A percentile compares a stretch with the other conserved stretches of the same genome.
Conservation (phyloP, 2,888 invertebrate species). For the Hoplodrina ambigua region DNA sequence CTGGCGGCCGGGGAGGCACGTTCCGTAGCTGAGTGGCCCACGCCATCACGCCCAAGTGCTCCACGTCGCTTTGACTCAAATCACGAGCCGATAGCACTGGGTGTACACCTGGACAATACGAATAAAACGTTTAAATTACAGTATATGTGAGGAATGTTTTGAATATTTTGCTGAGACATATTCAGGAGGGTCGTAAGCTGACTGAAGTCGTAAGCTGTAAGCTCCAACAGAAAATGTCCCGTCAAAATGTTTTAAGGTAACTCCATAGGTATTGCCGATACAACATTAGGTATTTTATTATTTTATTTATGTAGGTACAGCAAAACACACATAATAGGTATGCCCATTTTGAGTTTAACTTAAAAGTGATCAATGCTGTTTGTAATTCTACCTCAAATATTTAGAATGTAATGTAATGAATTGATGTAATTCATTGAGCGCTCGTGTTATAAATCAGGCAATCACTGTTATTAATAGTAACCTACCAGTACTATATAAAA, state of each 20-base stretch:
- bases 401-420: conserved; percentile 25
- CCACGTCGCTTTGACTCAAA: conserved; percentile 98
- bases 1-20: conserved; percentile 95
- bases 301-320: not conserved
- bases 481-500: conserved; percentile 3
- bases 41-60: conserved; percentile 99
- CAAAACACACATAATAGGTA: not conserved
- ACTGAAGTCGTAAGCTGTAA: too few species aligned
- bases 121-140: not conserved
- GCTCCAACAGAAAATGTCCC: too few species aligned
- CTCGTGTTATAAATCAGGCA: conserved; percentile 29
- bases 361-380: conserved; percentile 24
- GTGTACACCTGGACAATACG: conserved; percentile 92
- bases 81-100: conserved; percentile 97
- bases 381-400: conserved; percentile 25
- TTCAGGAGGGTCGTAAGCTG: not conserved
- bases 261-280: too few species aligned
- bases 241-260: too few species aligned
- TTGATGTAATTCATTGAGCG: conserved; percentile 29
- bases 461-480: conserved; percentile 37
- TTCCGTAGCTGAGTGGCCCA: conserved; percentile 98
- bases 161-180: not conserved
- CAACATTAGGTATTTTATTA: too few species aligned
- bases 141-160: too few species aligned
- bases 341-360: conserved; percentile 1